Conservation (phyloP, 2,888 invertebrate genomes). For the Dryadula phaetusa region DNA sequence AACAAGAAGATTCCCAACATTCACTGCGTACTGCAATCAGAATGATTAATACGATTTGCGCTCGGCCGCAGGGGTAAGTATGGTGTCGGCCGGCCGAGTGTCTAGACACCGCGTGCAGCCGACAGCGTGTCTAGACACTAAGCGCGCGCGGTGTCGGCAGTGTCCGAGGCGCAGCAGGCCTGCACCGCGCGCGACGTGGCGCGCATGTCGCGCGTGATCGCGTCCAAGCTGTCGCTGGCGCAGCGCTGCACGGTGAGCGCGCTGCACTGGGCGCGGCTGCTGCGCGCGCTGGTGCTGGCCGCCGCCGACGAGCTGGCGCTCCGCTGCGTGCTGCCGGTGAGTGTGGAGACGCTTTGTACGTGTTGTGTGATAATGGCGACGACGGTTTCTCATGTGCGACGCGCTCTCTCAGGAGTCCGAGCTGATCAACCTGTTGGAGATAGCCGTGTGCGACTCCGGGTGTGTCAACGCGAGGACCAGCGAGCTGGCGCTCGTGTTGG, state of each 20-base stretch:
- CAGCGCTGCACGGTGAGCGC: slow-evolving; percentile 84
- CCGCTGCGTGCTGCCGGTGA: slow-evolving; percentile 45
- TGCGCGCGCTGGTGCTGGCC: slow-evolving; percentile 85
- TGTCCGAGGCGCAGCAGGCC: slow-evolving; percentile 88
- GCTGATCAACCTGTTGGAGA: slow-evolving; percentile 88
- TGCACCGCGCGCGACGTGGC: slow-evolving; percentile 93
- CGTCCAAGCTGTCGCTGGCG: slow-evolving; percentile 88
- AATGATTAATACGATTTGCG: too few relatives aligned
- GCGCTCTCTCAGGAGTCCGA: slow-evolving; percentile 83
- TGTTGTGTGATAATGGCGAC: too few relatives aligned
- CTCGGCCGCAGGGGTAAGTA: too few relatives aligned
- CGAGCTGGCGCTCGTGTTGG: slow-evolving; percentile 90
- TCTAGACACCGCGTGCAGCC: too few relatives aligned
- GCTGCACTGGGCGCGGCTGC: slow-evolving; percentile 88
- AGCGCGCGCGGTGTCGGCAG: too few relatives aligned
- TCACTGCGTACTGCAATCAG: too few relatives aligned
- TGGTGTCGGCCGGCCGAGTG: too few relatives aligned
- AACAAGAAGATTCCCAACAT: too few relatives aligned
- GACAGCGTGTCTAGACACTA: too few relatives aligned
- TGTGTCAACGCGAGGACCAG: slow-evolving; percentile 90
- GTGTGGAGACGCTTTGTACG: slow-evolving; percentile 13
- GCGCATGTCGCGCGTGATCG: slow-evolving; percentile 93
- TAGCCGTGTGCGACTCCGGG: slow-evolving; percentile 89
- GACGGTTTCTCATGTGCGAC: too few relatives aligned
- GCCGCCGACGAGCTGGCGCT: slow-evolving; percentile 47